Conservation (phyloP, 1,140 invertebrate species). For the Xylocopa sonorina region DNA sequence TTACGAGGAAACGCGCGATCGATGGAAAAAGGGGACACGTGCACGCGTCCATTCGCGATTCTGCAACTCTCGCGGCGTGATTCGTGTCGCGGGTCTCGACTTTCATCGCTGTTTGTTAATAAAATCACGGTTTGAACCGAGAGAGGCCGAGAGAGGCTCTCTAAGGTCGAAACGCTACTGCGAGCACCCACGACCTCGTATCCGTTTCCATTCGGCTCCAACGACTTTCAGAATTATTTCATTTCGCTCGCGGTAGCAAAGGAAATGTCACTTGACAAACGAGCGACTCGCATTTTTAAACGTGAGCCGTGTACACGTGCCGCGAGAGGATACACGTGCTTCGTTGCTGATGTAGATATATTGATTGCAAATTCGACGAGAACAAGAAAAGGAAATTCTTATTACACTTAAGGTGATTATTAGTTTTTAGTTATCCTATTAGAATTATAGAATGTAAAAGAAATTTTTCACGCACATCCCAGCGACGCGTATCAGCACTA, state of each 20-base stretch:
- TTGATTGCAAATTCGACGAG: too few relatives aligned
- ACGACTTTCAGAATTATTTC: slow-evolving; percentile 36
- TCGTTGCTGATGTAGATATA: too few relatives aligned
- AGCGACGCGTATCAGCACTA: too few relatives aligned
- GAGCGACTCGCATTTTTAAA: slow-evolving; percentile 5
- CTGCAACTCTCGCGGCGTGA: not conserved
- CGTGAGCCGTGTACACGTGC: too few relatives aligned
- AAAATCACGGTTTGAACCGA: not conserved
- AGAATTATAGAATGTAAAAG: too few relatives aligned
- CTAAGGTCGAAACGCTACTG: slow-evolving; percentile 38
- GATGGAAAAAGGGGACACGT: not conserved
- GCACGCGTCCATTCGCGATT: slow-evolving; percentile 1
- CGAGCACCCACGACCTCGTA: not conserved
- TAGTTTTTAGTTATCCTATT: too few relatives aligned
- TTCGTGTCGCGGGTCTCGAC: not conserved
- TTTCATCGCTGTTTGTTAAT: not conserved
- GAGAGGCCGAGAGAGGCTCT: not conserved
- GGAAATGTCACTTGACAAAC: slow-evolving; percentile 53
- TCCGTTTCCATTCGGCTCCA: slow-evolving; percentile 19
- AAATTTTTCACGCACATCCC: too few relatives aligned
- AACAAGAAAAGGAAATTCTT: too few relatives aligned
- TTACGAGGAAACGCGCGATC: not conserved
- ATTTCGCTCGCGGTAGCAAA: not conserved
- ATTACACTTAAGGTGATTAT: too few relatives aligned
- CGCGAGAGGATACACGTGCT: not conserved